Evolutionary conservation across 2,888 invertebrate genomes (phyloP).

Genomic region (Lithosia quadra): DNA sequence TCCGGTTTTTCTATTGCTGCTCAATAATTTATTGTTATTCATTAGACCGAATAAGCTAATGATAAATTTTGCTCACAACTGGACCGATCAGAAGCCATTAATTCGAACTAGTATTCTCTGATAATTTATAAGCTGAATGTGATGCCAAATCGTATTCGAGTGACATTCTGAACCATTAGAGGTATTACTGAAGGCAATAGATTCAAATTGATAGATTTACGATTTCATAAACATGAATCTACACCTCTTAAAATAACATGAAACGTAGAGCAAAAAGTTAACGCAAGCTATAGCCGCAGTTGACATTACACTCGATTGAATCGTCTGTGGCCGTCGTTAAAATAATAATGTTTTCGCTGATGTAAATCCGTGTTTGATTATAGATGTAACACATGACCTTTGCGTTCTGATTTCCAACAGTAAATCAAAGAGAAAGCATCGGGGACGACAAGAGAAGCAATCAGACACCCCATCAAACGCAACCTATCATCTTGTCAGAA

Average conservation of each 20-base stretch:
- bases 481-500: conserved; percentile 86
- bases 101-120: conserved; percentile 44
- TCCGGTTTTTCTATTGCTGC: conserved; percentile 19
- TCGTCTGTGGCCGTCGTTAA: conserved; percentile 34
- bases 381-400: conserved; percentile 65
- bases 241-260: conserved; percentile 42
- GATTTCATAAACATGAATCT: conserved; percentile 40
- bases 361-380: conserved; percentile 50
- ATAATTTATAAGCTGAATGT: conserved; percentile 54
- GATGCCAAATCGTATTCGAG: conserved; percentile 59
- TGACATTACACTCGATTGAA: conserved; percentile 33
- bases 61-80: conserved; percentile 56
- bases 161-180: conserved; percentile 50
- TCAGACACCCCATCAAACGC: conserved; percentile 83
- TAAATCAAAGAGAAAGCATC: conserved; percentile 86
- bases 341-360: conserved; percentile 40
- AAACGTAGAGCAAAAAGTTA: conserved; percentile 31
- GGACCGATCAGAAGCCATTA: conserved; percentile 54
- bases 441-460: conserved; percentile 85
- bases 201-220: conserved; percentile 48
- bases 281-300: conserved; percentile 28
- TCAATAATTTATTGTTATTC: conserved; percentile 44
- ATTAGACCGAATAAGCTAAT: conserved; percentile 38
- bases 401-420: conserved; percentile 72
- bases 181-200: conserved; percentile 54